These are phyloP conservation scores for Acanthisitta chloris DNA, from an alignment of 2,113 vertebrate genomes.

Conservation along the genomic window DNA sequence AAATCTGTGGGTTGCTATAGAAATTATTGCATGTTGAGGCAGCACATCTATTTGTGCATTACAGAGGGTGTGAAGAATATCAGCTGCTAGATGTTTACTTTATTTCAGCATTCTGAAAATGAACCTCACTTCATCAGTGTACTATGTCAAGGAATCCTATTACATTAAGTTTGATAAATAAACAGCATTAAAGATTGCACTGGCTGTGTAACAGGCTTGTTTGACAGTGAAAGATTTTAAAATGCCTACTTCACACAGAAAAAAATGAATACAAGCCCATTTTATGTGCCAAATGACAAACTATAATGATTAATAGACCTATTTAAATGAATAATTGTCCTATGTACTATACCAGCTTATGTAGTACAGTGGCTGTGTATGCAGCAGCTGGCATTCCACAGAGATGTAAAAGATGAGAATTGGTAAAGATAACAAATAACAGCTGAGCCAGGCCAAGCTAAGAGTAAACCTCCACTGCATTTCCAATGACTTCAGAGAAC, in stretches of 20 bases:
- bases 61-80: not conserved
- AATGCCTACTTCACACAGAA: slow-evolving; percentile 2
- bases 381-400: slow-evolving; percentile 10
- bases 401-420: slow-evolving; percentile 22
- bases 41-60: not conserved
- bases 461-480: not conserved
- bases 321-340: slow-evolving; percentile 46
- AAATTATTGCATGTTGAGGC: not conserved
- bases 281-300: slow-evolving; percentile 39
- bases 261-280: slow-evolving; percentile 49
- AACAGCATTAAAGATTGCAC: slow-evolving; percentile 41
- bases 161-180: slow-evolving; percentile 63
- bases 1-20: not conserved
- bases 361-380: not conserved
- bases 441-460: not conserved
- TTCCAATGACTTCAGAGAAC: not conserved
- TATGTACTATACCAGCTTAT: not conserved
- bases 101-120: slow-evolving; percentile 48
- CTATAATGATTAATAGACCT: slow-evolving; percentile 43
- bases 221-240: slow-evolving; percentile 48
- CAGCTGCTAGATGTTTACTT: not conserved
- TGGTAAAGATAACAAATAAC: slow-evolving; percentile 36
- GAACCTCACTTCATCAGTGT: slow-evolving; percentile 37
- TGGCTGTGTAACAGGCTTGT: slow-evolving; percentile 29
- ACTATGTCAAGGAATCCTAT: slow-evolving; percentile 44